Base-by-base conservation (phyloP, 1,140 invertebrate genomes). In the Thaumatotibia leucotreta region DNA sequence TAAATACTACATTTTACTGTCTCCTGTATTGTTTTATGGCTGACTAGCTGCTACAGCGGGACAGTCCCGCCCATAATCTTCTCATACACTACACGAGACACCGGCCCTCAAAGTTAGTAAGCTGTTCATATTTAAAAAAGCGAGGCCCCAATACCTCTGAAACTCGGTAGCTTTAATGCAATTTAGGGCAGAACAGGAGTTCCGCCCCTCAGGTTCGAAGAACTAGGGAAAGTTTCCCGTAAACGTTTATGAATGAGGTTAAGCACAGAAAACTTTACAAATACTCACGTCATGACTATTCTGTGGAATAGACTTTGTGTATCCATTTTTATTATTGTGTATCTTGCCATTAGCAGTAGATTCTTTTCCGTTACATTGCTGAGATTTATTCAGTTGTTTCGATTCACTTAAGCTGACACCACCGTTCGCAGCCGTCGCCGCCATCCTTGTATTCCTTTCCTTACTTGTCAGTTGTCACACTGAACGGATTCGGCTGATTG, bases 391-490 rank as follows among this genome's bases (percentile, higher is more conserved):
- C 11, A 33, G 35, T 11, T 50, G 52, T 54, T 68, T 67, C 64
- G 64, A 63, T 61, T 76, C 62, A 63, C 63, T 75, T 6, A 63
- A 52, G 52, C 68, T 39, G 29, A 69, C 74, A 77, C 72, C 63
- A 72, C 78, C 74, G 63, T 68, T 72, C 50, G 39, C 70, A 61
- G 73, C 64, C 50, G 66, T 66, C 61, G 70, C 72, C 76, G 79
- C 80, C 84, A 87, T 87, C 74, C 75, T 85, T 77, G 61, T 73
- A n/a, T n/a, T n/a, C n/a, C n/a, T n/a, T n/a, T n/a, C n/a, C n/a
- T n/a, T n/a, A n/a, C n/a, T n/a, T n/a, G n/a, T n/a, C n/a, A n/a
- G n/a, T n/a, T n/a, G n/a, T n/a, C 27, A 6, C 27, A 6, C 27
- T 4, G 27, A 2, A 14, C 17, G 4, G 24, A 29, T 3, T 29